Conservation (phyloP, 1,140 invertebrate genomes). For the Bacillus rossius region DNA sequence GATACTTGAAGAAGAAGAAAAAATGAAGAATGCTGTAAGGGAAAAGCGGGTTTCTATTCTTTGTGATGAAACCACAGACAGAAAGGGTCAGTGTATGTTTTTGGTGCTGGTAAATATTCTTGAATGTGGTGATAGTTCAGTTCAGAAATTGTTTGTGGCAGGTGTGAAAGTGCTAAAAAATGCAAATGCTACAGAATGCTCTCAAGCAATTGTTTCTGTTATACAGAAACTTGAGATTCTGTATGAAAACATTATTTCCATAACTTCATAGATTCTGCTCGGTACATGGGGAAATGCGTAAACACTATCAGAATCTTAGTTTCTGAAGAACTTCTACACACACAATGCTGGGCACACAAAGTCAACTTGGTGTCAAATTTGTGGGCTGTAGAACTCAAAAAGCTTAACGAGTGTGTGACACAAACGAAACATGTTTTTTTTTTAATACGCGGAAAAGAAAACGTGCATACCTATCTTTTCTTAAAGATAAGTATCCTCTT, state of each 20-base stretch:
- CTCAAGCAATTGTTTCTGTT: not conserved
- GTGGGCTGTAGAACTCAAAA: no score
- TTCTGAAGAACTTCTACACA: not conserved
- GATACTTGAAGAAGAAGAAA: no score
- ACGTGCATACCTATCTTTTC: no score
- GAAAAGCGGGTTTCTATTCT: no score
- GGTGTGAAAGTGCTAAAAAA: not conserved
- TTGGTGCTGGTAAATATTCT: not conserved
- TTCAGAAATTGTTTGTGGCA: not conserved
- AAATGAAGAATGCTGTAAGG: no score
- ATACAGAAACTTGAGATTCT: not conserved
- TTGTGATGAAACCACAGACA: not conserved
- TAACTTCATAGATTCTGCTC: conserved; percentile 1
- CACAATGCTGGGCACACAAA: conserved; percentile 11
- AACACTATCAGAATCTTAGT: conserved; percentile 4
- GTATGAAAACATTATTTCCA: not conserved
- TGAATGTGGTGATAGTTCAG: not conserved
- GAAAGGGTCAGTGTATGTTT: not conserved
- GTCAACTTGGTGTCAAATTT: no score
- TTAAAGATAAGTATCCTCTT: no score
- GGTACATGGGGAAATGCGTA: conserved; percentile 5
- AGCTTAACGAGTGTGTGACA: no score
- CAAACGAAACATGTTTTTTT: no score
- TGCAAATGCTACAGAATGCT: conserved; percentile 7
- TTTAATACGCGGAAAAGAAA: no score